Base-by-base conservation (phyloP, 2,797 vertebrate species). In the Artibeus jamaicensis region DNA sequence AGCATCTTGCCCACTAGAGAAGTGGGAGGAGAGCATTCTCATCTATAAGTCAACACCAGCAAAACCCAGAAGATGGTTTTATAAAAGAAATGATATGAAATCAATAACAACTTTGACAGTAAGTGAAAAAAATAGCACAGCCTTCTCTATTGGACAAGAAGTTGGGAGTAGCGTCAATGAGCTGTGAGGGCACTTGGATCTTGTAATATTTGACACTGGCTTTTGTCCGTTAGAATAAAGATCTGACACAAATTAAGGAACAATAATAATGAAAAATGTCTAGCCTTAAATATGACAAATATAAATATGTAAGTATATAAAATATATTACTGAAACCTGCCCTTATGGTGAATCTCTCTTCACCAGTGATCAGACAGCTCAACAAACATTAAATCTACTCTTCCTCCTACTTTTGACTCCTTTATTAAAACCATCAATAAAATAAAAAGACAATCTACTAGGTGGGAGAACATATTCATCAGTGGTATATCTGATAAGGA, bases 191-290 rank as follows among this genome's bases (percentile, higher is more conserved):
- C 65, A 89, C 67, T 89, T 89, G 71, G 57, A 95, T 76, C 37
- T 53, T 26, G 12, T 77, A 76, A 76, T 85, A 84, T 59, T 42
- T 65, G 22, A 92, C 44, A 82, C 67, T 15, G 37, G 67, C 71
- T 97, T 21, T 77, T 93, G 85, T 92, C 67, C 24, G 53, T 55
- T 78, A 39, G 59, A 90, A 86, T 82, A 82, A 97, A 90, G 44
- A 55, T 92, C 48, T 68, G 84, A 67, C 65, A 79, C 62, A 93
- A 91, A 94, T 91, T 85, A 89, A 84, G 84, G 85, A 93, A 79
- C 81, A 93, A 89, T 94, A 96, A 96, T 65, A 18, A 91, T 92
- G 93, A 96, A 70, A 62, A 94, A 65, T 95, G 55, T n/a, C 44
- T 71, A 94, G 68, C 89, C 89, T 82, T 78, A 88, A 94, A 91